Evolutionary conservation across 2,888 invertebrate species (phyloP).

Genomic region (Acanthoscelides obtectus): DNA sequence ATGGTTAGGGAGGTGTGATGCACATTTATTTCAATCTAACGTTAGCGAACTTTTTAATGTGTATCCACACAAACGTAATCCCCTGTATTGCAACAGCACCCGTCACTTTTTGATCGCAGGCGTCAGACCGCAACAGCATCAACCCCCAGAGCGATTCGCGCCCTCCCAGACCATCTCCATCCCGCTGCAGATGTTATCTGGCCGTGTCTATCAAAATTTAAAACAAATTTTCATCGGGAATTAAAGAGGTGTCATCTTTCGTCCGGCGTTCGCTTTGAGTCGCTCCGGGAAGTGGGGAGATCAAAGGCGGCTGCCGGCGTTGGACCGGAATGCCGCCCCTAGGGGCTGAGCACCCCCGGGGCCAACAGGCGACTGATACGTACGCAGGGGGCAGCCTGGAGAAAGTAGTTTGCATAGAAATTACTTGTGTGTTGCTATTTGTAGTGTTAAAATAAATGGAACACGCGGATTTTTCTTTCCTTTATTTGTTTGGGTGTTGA

Average conservation of each 20-base stretch:
- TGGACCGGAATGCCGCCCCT: not conserved
- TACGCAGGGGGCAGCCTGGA: not conserved
- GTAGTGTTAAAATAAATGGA: not conserved
- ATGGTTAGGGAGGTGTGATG: no score
- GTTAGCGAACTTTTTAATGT: no score
- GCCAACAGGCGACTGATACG: not conserved
- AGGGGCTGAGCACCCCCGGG: not conserved
- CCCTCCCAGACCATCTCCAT: not conserved
- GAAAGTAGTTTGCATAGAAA: not conserved
- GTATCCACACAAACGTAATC: no score
- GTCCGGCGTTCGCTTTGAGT: slow-evolving; percentile 40
- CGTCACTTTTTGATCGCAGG: not conserved
- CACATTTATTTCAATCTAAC: no score
- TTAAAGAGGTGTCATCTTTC: slow-evolving; percentile 47
- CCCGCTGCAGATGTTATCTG: slow-evolving; percentile 29
- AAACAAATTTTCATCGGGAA: slow-evolving; percentile 46
- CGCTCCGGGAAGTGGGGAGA: not conserved
- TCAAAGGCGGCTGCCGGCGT: not conserved
- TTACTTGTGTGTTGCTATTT: not conserved
- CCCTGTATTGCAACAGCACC: no score
- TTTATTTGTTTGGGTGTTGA: not conserved
- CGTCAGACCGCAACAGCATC: not conserved
- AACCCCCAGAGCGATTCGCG: not conserved
- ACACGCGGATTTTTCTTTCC: not conserved
- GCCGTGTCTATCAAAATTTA: slow-evolving; percentile 43